Base-by-base conservation (phyloP, 2,797 vertebrate species). In the Pygocentrus nattereri region DNA sequence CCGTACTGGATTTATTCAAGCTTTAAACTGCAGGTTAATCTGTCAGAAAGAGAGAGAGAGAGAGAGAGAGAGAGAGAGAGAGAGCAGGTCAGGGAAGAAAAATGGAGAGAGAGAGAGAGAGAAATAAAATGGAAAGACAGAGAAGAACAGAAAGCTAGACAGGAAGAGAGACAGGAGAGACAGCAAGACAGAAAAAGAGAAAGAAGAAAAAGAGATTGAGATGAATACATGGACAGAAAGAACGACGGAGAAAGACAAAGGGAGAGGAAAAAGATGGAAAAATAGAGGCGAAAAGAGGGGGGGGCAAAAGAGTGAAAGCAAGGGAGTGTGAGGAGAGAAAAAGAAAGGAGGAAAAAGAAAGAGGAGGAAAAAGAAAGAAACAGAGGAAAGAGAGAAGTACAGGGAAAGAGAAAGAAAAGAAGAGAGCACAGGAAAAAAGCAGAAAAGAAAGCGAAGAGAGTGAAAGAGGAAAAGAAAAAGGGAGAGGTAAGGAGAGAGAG, bases 21-120 rank as follows among this genome's bases (percentile, higher is more conserved):
- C 91, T 92, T 91, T 91, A 93, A 93, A 93, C 89, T 86, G 89
- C 91, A 93, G 92, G 93, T 94, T 94, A 93, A 95, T 94, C 93
- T 93, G 91, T 89, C 89, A 85, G 87, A 89, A 87, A 61, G 67
- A 38, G 23, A 23, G 71, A 49, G 65, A 38, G 70, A 58, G 61
- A 34, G 30, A 64, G 61, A 64, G 61, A 64, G 25, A 34, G 30
- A 34, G 27, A 19, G 15, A 34, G 61, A 34, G 61, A 64, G 61
- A 64, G 27, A 34, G 27, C 34, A 25, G 30, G 1, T 31, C 0
- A 30, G 25, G 31, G 15, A 81, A 13, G 25, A 27, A 25, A 13
- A 12, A 5, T 4, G 30, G 5, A 30, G 8, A 41, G 23, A 15
- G 8, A 27, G 23, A 61, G 58, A 27, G 23, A 18, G 59, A 62